Evolutionary conservation across 2,113 vertebrate genomes (phyloP), one percentile per base, ranked within the genome.

Genomic region (Dendrocopos noguchii): DNA sequence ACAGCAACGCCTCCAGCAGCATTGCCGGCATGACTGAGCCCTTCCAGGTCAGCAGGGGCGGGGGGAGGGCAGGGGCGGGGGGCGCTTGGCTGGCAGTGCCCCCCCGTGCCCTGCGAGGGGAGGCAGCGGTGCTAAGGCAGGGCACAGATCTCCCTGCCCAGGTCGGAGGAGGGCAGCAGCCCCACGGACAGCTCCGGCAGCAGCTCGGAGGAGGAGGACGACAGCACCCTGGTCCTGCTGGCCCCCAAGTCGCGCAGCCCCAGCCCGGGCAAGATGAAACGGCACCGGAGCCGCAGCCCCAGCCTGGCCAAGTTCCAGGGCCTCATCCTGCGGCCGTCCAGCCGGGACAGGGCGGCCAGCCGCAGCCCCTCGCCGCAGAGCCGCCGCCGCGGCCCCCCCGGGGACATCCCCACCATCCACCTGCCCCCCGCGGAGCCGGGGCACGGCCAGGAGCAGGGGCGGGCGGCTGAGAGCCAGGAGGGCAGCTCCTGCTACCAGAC

Each of bases 151-250:
- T 98, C 98, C 55, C 96, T 99, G 80, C 99, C 99, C 18, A 96
- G 97, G 85, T 98, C 97, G 5, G 98, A 97, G 36, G 94, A 91
- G 15, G 92, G 95, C 82, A 97, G 93, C 95, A 99, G 98, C 82
- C 97, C 98, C 66, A 98, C 98, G 0, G 98, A 99, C 97, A 99
- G 98, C 95, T 99, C 98, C 0, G 97, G 98, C 25, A 90, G 97
- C 95, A 99, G 98, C 95, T 99, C 99, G 0, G 98, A 98, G 60
- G 98, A 97, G 1, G 99, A 99, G 61, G 99, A 99, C 12, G 98
- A 99, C 98, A 99, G 99, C 98, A 99, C 99, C 0, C 95, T 99
- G 80, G 99, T 99, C 56, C 97, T 99, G 61, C 97, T 99, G 24
- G 98, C 98, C 15, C 98, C 98, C 50, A 98, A 97, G 92, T 99